Base-by-base conservation (phyloP, 2,113 vertebrate genomes). In the Ctenodactylus gundi region DNA sequence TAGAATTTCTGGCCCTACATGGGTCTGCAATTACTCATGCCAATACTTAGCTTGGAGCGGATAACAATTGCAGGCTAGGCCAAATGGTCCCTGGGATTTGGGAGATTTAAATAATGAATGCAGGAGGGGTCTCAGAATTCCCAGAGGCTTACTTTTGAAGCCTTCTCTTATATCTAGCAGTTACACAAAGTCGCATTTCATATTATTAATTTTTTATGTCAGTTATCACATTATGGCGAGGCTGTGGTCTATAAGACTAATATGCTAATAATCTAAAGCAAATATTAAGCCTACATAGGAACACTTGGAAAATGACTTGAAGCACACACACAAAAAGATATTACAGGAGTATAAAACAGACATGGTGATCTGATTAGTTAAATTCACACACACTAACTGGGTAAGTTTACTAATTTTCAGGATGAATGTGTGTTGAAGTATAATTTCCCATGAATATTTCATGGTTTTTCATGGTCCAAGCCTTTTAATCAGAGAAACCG, bases 381-480 rank as follows among this genome's bases (percentile, higher is more conserved):
- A 15, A 41, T 94, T 70, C 80, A 39, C 25, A 65, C 68, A 64
- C 80, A 90, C 17, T 81, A 75, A 81, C 77, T 89, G 58, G 34
- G 14, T 11, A 53, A 67, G 51, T 87, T 95, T 93, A 93, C 67
- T 87, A 53, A 91, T 93, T 87, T 96, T 57, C 46, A 62, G 39
- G 55, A 89, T 91, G 39, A 44, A 46, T 87, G 29, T 60, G 39
- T 55, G 17, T 73, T 83, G 51, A 87, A 89, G 94, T 82, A 89
- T 41, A 84, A 90, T 72, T 93, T 77, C 72, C 27, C 49, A 92
- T 93, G 70, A 91, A 51, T 96, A 67, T 96, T 96, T 92, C 49
- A 92, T 90, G n/a, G 60, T 87, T 91, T 8, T 86, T 0, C 53
- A 76, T 80, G 46, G 75, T 60, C 73, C 27, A 51, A 84, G 21